Evolutionary conservation across 2,113 vertebrate genomes (phyloP).

Genomic region (Rana temporaria): DNA sequence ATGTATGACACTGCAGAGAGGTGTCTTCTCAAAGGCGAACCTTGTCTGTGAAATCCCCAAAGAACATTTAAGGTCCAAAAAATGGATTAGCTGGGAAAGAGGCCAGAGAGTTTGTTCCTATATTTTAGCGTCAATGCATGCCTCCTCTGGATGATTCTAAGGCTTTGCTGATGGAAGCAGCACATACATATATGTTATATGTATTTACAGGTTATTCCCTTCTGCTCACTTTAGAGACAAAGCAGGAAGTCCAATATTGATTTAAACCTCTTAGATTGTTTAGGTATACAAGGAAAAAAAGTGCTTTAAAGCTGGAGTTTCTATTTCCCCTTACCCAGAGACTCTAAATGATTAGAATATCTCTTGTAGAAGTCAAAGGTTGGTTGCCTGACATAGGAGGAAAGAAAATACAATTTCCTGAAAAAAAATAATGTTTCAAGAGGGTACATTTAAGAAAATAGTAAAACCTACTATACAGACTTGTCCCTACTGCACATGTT

Average conservation of each 20-base stretch:
- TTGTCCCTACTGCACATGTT: constrained; percentile 49
- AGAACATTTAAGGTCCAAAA: constrained; percentile 14
- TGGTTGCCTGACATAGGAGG: constrained; percentile 15
- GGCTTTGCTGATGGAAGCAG: constrained; percentile 10
- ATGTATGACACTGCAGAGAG: constrained; percentile 15
- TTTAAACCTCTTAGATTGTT: background rate
- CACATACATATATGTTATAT: background rate
- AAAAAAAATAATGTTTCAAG: constrained; percentile 18
- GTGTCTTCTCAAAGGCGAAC: constrained; percentile 11
- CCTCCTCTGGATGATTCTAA: constrained; percentile 18
- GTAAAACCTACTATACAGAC: constrained; percentile 45
- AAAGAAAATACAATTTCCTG: constrained; percentile 37
- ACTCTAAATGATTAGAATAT: background rate
- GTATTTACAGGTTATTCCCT: background rate
- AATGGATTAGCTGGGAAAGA: background rate
- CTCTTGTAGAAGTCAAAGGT: constrained; percentile 6
- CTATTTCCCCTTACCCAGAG: background rate
- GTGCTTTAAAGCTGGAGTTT: constrained; percentile 3
- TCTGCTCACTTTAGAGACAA: background rate
- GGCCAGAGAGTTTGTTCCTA: background rate
- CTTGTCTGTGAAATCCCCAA: constrained; percentile 6
- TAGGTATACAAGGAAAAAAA: background rate
- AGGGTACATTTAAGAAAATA: constrained; percentile 45
- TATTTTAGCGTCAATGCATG: background rate
- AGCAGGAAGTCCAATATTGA: background rate